These are phyloP conservation scores for Gymnoscopelus microlampas DNA, from an alignment of 2,797 vertebrate genomes.

Conservation along the genomic window DNA sequence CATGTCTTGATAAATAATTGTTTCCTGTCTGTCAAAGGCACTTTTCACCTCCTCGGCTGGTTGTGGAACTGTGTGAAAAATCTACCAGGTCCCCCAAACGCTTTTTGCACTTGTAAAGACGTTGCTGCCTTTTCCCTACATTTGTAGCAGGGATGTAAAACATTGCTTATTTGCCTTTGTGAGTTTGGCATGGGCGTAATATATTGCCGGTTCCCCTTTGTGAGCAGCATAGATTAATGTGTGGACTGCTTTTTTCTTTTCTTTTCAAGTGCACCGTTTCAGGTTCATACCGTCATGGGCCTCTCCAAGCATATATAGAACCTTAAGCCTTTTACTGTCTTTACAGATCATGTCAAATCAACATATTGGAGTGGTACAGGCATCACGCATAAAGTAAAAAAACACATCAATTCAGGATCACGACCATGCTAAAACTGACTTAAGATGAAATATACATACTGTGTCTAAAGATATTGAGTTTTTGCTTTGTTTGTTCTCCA, in stretches of 20 bases:
- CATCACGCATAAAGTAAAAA: constrained; percentile 53
- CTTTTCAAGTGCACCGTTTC: constrained; percentile 34
- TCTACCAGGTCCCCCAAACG: constrained; percentile 42
- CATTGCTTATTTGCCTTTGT: constrained; percentile 41
- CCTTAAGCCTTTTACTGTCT: constrained; percentile 63
- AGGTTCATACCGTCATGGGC: constrained; percentile 63
- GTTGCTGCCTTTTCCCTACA: constrained; percentile 35
- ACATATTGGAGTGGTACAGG: constrained; percentile 52
- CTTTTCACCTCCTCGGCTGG: constrained; percentile 59
- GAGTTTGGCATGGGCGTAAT: constrained; percentile 23
- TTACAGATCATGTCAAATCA: constrained; percentile 70
- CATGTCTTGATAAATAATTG: constrained; percentile 77
- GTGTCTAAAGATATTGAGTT: constrained; percentile 63
- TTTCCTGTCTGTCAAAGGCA: constrained; percentile 74
- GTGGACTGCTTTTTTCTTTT: constrained; percentile 38
- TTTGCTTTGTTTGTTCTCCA: constrained; percentile 66
- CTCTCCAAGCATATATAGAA: constrained; percentile 70
- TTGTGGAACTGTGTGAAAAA: constrained; percentile 57
- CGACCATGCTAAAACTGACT: constrained; percentile 53
- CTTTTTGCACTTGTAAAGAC: constrained; percentile 43
- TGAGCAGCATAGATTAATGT: constrained; percentile 44
- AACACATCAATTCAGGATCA: constrained; percentile 58
- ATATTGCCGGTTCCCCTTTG: constrained; percentile 49
- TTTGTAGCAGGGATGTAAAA: constrained; percentile 59
- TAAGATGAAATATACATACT: constrained; percentile 53